Percentiles rank a stretch among this genome's conserved stretches.
phyloP scores from a whole-genome alignment of 2,113 vertebrate species.

The Xiphophorus couchianus region DNA sequence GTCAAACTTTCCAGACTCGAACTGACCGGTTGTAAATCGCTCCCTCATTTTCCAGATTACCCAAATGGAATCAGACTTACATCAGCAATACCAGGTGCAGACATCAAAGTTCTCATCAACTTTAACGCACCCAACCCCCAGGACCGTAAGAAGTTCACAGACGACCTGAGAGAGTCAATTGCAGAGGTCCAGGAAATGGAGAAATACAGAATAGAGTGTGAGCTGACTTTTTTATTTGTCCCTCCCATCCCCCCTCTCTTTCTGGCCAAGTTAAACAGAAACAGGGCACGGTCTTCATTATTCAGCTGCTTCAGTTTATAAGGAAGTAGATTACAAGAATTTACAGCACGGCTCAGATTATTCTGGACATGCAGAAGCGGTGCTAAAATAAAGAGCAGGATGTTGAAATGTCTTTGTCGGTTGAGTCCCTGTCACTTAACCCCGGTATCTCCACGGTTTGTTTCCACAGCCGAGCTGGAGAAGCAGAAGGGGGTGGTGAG shows the following conservation, averaged over 20 bases:
- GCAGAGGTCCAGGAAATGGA: constrained; percentile 99
- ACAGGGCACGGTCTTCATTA: constrained; percentile 55
- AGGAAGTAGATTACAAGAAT: constrained; percentile 45
- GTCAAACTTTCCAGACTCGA: constrained; percentile 41
- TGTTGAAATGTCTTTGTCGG: background rate
- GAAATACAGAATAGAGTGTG: constrained; percentile 99
- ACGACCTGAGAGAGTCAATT: constrained; percentile 95
- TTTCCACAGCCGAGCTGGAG: constrained; percentile 91
- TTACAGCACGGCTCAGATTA: constrained; percentile 20
- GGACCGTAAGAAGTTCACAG: constrained; percentile 98
- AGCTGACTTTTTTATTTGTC: constrained; percentile 67
- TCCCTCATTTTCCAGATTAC: constrained; percentile 84
- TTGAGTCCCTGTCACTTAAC: constrained; percentile 35
- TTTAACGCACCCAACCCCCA: constrained; percentile 98
- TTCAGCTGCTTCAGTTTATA: constrained; percentile 46
- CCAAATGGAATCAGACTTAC: constrained; percentile 96
- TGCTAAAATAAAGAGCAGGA: constrained; percentile 23
- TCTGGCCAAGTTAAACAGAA: constrained; percentile 44
- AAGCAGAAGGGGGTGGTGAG: constrained; percentile 97
- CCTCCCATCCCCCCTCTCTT: background rate
- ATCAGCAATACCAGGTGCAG: constrained; percentile 93
- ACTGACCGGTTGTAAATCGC: background rate
- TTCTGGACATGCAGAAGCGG: constrained; percentile 12
- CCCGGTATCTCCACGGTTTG: constrained; percentile 27
- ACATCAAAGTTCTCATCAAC: constrained; percentile 97